Conservation (phyloP, 2,113 vertebrate genomes). For the Notarius quadriscutis region DNA sequence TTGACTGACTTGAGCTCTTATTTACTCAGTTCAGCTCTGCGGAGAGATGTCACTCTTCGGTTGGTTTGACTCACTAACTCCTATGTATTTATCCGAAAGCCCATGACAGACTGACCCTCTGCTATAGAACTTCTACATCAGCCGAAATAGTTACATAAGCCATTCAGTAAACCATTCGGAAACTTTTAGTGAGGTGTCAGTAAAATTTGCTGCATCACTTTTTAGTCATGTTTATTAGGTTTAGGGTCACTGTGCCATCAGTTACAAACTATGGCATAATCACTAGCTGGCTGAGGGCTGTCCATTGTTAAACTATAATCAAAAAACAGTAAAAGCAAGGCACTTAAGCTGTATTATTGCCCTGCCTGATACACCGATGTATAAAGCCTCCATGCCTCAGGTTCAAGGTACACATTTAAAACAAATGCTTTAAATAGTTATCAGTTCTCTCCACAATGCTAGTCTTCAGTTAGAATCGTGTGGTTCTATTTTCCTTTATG, state of each 20-base stretch:
- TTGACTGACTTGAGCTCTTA: neutral
- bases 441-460: neutral
- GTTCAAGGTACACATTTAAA: slow-evolving; percentile 15
- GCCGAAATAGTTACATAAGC: slow-evolving; percentile 23
- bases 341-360: neutral
- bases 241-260: neutral
- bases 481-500: neutral
- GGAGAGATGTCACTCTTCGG: neutral
- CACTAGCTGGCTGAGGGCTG: neutral
- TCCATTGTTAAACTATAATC: neutral
- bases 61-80: slow-evolving; percentile 11
- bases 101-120: neutral
- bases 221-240: neutral
- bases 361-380: neutral
- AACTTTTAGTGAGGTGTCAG: neutral
- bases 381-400: neutral
- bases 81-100: slow-evolving; percentile 23
- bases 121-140: slow-evolving; percentile 22
- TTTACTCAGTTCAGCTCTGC: slow-evolving; percentile 13
- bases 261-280: neutral
- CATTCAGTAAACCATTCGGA: slow-evolving; percentile 24
- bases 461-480: neutral
- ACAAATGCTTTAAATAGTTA: neutral
- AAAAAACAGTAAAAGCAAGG: neutral
- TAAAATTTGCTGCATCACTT: neutral